Conservation (phyloP, 2,797 vertebrate genomes). For the Neoniphon sammara region DNA sequence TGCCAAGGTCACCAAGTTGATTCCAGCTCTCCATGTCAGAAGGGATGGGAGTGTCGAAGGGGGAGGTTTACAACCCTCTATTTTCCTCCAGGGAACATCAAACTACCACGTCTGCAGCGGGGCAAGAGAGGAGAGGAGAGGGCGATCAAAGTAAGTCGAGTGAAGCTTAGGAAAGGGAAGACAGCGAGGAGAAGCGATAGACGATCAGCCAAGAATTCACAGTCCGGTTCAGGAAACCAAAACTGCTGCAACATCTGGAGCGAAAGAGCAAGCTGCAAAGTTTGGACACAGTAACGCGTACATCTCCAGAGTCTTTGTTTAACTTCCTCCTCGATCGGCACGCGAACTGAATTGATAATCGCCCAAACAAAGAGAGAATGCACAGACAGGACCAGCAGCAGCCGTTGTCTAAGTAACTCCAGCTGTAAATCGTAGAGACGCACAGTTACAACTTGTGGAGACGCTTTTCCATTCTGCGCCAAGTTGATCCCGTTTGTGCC, state of each 20-base stretch:
- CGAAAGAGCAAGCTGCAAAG: slow-evolving; percentile 29
- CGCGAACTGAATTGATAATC: slow-evolving; percentile 1
- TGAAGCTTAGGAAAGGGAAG: slow-evolving; percentile 42
- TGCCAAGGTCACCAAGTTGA: slow-evolving; percentile 71
- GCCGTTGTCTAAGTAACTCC: slow-evolving; percentile 23
- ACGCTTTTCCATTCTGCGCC: not conserved
- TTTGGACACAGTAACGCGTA: slow-evolving; percentile 48
- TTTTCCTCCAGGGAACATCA: slow-evolving; percentile 70
- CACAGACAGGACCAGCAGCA: slow-evolving; percentile 35
- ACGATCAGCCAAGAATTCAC: slow-evolving; percentile 8
- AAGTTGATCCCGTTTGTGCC: not conserved
- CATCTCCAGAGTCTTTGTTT: slow-evolving; percentile 8
- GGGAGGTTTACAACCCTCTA: slow-evolving; percentile 62
- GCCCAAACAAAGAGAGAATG: slow-evolving; percentile 57
- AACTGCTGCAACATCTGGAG: slow-evolving; percentile 63
- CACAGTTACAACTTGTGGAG: not conserved
- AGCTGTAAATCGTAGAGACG: slow-evolving; percentile 14
- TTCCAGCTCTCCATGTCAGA: slow-evolving; percentile 53
- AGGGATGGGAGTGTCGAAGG: slow-evolving; percentile 66
- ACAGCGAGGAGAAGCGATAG: slow-evolving; percentile 39
- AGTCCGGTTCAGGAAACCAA: slow-evolving; percentile 48
- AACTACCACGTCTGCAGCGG: slow-evolving; percentile 84
- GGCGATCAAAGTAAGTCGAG: slow-evolving; percentile 57
- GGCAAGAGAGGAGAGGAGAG: slow-evolving; percentile 61
- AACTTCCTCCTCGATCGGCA: slow-evolving; percentile 46